phyloP scores from a whole-genome alignment of 2,888 invertebrate species.

The Lutraria lutraria region DNA sequence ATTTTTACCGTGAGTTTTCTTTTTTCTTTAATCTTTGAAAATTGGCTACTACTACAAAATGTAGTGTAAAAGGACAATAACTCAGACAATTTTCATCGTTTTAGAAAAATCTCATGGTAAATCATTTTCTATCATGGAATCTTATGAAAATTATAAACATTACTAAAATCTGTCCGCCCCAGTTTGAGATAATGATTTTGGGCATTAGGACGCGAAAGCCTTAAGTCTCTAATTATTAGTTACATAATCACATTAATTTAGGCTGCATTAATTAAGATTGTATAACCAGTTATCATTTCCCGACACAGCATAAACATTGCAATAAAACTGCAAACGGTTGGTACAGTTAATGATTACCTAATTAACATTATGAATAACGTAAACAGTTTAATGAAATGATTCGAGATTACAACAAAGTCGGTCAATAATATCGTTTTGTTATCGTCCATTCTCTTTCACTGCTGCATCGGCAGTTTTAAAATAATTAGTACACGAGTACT shows the following conservation, averaged over 20 bases:
- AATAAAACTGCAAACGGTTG: background rate
- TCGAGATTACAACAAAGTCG: background rate
- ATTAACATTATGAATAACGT: background rate
- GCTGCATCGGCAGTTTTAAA: background rate
- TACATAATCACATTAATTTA: background rate
- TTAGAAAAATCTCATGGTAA: no score
- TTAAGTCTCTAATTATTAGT: no score
- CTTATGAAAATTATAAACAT: no score
- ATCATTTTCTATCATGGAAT: no score
- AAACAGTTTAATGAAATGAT: background rate
- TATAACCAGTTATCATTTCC: background rate
- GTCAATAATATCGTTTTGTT: background rate
- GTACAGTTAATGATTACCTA: background rate
- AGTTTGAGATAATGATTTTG: no score
- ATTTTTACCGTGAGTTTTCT: no score
- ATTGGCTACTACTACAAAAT: no score
- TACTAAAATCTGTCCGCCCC: no score
- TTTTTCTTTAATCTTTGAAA: no score
- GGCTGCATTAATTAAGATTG: background rate
- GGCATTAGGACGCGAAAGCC: background rate
- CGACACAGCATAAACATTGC: background rate
- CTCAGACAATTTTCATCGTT: no score
- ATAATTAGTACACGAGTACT: background rate
- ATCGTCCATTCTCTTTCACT: background rate
- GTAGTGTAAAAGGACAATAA: no score